phyloP scores from a whole-genome alignment of 2,797 vertebrate genomes.

The Sebastes taczanowskii region DNA sequence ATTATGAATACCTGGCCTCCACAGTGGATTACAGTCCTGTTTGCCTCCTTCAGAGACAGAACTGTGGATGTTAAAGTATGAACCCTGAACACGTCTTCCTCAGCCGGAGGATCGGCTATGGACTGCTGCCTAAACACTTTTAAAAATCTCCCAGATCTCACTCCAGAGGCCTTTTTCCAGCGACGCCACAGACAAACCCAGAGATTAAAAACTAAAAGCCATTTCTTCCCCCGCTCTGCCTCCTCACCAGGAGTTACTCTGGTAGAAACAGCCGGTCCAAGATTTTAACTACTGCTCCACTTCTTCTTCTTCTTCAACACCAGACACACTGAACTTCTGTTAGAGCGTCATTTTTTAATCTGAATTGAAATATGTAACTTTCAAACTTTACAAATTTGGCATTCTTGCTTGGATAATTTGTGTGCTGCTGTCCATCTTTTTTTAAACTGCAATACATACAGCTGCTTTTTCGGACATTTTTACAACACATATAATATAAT shows the following conservation, averaged over 20 bases:
- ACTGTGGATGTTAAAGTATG: background rate
- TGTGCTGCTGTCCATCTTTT: background rate
- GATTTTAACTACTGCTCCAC: too few relatives aligned
- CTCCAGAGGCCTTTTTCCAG: conserved; percentile 18
- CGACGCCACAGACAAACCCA: background rate
- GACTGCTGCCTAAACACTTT: conserved; percentile 22
- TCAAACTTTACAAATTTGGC: too few relatives aligned
- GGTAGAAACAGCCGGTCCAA: background rate
- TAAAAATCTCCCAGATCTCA: conserved; percentile 13
- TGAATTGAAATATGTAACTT: too few relatives aligned
- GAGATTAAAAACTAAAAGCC: conserved; percentile 36
- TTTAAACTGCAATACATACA: background rate
- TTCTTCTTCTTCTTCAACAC: too few relatives aligned
- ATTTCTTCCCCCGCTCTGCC: conserved; percentile 9
- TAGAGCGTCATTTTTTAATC: too few relatives aligned
- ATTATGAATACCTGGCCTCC: background rate
- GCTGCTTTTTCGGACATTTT: background rate
- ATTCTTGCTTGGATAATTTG: background rate
- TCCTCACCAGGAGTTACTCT: background rate
- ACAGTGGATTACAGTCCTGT: background rate
- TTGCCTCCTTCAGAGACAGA: background rate
- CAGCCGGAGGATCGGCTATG: background rate
- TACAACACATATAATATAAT: background rate
- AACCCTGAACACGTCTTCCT: conserved; percentile 4
- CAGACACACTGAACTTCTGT: too few relatives aligned